A percentile compares a stretch with the other conserved stretches of the same genome.
Evolutionary conservation across 2,888 invertebrate species (phyloP).

Genomic region (Xylota sylvarum): DNA sequence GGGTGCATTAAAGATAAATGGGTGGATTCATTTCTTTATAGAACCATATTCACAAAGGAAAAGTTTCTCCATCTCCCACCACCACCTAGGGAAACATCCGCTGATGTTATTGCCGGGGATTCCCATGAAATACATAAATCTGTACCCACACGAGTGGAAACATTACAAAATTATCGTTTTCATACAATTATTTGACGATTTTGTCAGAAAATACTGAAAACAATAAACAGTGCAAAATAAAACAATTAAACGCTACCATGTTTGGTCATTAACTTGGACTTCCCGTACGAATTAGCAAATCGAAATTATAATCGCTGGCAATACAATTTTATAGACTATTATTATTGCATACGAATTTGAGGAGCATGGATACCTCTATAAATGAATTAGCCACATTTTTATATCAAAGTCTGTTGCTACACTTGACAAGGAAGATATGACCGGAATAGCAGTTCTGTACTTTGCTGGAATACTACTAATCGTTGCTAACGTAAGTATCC

Average conservation of each 20-base stretch:
- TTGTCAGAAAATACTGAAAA: background rate
- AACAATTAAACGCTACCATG: constrained; percentile 6
- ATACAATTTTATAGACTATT: background rate
- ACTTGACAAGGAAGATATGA: background rate
- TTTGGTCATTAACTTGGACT: constrained; percentile 6
- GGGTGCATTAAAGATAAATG: too few species aligned
- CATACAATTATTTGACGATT: background rate
- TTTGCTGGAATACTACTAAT: background rate
- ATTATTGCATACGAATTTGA: background rate
- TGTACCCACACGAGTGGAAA: background rate
- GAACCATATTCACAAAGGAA: too few species aligned
- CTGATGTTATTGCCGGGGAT: background rate
- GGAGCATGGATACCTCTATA: background rate
- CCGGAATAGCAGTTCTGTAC: background rate
- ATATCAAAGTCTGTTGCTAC: background rate
- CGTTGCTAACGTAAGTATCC: background rate
- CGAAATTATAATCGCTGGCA: background rate
- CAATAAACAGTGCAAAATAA: background rate
- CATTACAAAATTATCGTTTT: background rate
- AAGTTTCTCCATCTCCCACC: too few species aligned
- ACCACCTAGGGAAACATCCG: too few species aligned
- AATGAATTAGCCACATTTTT: background rate
- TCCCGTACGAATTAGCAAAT: constrained; percentile 1
- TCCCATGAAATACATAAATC: background rate
- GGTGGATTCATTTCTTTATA: too few species aligned